Evolutionary conservation across 2,888 invertebrate genomes (phyloP).

Genomic region (Lepidonotus clava): DNA sequence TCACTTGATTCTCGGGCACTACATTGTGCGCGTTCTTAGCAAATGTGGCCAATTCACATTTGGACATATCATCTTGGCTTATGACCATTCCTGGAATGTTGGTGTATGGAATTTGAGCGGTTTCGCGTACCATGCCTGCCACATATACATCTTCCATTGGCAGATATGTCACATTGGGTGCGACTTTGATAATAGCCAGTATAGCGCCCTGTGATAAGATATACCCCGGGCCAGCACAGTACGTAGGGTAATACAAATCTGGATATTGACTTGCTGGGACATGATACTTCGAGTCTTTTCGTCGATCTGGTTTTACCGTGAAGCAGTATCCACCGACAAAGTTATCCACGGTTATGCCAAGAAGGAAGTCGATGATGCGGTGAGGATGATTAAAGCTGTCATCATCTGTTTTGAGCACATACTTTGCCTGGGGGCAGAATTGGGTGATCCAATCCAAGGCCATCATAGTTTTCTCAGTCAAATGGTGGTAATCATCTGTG

Average conservation of each 20-base stretch:
- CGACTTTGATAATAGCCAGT: constrained; percentile 56
- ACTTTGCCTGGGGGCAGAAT: constrained; percentile 61
- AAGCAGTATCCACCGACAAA: constrained; percentile 67
- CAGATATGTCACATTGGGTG: constrained; percentile 61
- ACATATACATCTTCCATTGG: constrained; percentile 67
- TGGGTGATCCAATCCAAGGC: constrained; percentile 59
- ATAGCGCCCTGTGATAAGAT: constrained; percentile 63
- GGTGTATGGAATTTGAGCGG: constrained; percentile 61
- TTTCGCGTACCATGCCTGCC: constrained; percentile 63
- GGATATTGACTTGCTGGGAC: constrained; percentile 61
- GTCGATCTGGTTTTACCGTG: constrained; percentile 65
- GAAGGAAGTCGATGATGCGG: constrained; percentile 63
- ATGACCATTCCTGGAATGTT: constrained; percentile 61
- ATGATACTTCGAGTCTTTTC: constrained; percentile 63
- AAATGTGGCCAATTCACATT: constrained; percentile 64
- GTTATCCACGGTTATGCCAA: background rate
- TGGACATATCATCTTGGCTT: constrained; percentile 56
- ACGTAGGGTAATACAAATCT: constrained; percentile 65
- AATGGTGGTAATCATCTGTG: constrained; percentile 59
- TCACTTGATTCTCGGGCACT: constrained; percentile 55
- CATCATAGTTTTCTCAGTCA: constrained; percentile 66
- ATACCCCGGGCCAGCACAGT: constrained; percentile 67
- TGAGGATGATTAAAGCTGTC: constrained; percentile 65
- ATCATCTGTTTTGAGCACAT: constrained; percentile 66
- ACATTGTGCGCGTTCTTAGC: constrained; percentile 65